Evolutionary conservation across 2,113 vertebrate genomes (phyloP), one percentile per base, ranked within the genome.

Genomic region (Equus quagga): DNA sequence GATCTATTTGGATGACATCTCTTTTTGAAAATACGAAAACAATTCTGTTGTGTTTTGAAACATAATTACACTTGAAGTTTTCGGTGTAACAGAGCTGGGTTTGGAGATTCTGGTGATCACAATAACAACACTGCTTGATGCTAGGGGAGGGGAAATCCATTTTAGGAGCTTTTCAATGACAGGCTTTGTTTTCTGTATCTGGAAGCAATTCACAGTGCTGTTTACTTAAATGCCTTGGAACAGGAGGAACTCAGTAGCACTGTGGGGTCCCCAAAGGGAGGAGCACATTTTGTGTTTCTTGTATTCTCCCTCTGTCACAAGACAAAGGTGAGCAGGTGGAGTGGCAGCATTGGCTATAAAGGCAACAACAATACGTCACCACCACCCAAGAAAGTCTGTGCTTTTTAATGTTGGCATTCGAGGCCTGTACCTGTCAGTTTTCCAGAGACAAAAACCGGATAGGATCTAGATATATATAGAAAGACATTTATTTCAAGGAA

Each of bases 1-100:
- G 96, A 96, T 98, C 87, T 95, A 81, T 96, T 97, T 97, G 75
- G 95, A 94, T 97, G 70, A 67, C 94, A 97, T 92, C 75, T 90
- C 65, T 93, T 91, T 97, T 85, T 83, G 64, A 94, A 97, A 96
- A 96, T 87, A 84, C 56, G 92, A 81, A 97, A 96, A 93, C 54
- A 97, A 90, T 90, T 96, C 91, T 96, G 92, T 85, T 97, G 51
- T 98, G 96, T 98, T 98, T 97, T 92, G 84, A 97, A 95, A 95
- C 24, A 58, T 92, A 96, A 98, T 98, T 96, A 96, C 26, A 78
- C 89, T 95, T 94, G 75, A 95, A 96, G 65, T 90, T 97, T 97
- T 81, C 28, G 69, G 60, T 96, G 58, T 93, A 87, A 95, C 80
- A 64, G 94, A 98, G 73, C 82, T 97, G 78, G 85, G 70, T 94